Conservation (phyloP, 1,140 invertebrate species). For the Globodera ellingtonae region DNA sequence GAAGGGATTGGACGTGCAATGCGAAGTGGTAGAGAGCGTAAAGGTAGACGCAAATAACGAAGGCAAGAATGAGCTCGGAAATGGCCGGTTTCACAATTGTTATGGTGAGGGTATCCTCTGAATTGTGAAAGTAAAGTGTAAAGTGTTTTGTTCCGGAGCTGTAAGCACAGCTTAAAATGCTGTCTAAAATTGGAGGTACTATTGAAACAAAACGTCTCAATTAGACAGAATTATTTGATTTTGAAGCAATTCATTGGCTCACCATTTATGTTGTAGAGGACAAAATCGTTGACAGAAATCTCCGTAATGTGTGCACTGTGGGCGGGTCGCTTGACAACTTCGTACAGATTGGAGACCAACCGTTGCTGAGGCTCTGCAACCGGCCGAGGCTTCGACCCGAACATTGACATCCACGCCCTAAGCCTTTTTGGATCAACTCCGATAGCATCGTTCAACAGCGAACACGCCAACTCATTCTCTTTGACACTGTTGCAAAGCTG, state of each 20-base stretch:
- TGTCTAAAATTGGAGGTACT: no score
- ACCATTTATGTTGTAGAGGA: slow-evolving; percentile 43
- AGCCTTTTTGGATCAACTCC: slow-evolving; percentile 31
- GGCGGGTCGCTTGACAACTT: slow-evolving; percentile 42
- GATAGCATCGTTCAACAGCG: slow-evolving; percentile 25
- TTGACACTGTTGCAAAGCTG: slow-evolving; percentile 21
- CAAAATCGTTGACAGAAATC: slow-evolving; percentile 38
- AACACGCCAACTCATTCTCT: slow-evolving; percentile 30
- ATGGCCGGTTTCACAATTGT: slow-evolving; percentile 90
- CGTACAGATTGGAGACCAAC: slow-evolving; percentile 37
- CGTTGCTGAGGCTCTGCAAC: not conserved
- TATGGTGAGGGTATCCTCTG: slow-evolving; percentile 52
- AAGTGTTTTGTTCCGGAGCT: no score
- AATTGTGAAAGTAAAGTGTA: slow-evolving; percentile 11
- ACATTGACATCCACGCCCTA: slow-evolving; percentile 37
- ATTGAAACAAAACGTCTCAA: no score
- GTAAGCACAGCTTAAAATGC: no score
- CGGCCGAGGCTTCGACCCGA: slow-evolving; percentile 48
- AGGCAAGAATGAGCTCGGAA: slow-evolving; percentile 90
- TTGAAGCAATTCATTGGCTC: not conserved
- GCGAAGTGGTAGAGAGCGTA: slow-evolving; percentile 73
- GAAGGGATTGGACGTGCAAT: slow-evolving; percentile 37
- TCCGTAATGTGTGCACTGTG: slow-evolving; percentile 34
- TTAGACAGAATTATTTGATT: no score
- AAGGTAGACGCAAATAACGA: slow-evolving; percentile 82